Conservation (phyloP, 2,888 invertebrate species). For the Notodonta ziczac region DNA sequence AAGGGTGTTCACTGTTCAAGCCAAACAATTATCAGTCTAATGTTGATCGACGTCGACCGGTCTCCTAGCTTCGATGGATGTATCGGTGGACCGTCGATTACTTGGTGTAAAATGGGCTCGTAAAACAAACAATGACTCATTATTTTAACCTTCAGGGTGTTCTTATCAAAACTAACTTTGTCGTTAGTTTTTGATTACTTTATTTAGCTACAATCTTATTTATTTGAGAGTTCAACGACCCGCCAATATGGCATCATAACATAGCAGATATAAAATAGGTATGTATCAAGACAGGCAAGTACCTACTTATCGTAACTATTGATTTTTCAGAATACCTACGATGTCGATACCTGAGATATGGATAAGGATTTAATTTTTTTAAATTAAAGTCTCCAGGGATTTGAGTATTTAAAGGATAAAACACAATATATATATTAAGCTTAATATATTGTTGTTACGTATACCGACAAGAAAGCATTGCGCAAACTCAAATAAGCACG, state of each 20-base stretch:
- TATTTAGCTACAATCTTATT: constrained; percentile 15
- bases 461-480: constrained; percentile 37
- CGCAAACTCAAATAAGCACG: constrained; percentile 62
- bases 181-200: no score
- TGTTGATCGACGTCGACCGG: no score
- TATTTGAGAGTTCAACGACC: constrained; percentile 31
- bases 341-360: no score
- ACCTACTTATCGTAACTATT: constrained; percentile 12
- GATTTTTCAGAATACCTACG: constrained; percentile 18
- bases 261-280: constrained; percentile 21
- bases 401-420: neutral
- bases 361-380: neutral
- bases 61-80: no score
- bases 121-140: no score
- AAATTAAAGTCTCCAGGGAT: neutral
- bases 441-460: constrained; percentile 13
- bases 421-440: constrained; percentile 5
- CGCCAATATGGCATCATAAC: constrained; percentile 34
- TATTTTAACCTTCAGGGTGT: no score
- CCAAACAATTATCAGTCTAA: no score
- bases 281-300: constrained; percentile 10
- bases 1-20: no score
- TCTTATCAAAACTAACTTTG: no score
- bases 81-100: no score
- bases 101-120: no score